Conservation (phyloP, 2,888 invertebrate species). For the Liodrosophila aerea region DNA sequence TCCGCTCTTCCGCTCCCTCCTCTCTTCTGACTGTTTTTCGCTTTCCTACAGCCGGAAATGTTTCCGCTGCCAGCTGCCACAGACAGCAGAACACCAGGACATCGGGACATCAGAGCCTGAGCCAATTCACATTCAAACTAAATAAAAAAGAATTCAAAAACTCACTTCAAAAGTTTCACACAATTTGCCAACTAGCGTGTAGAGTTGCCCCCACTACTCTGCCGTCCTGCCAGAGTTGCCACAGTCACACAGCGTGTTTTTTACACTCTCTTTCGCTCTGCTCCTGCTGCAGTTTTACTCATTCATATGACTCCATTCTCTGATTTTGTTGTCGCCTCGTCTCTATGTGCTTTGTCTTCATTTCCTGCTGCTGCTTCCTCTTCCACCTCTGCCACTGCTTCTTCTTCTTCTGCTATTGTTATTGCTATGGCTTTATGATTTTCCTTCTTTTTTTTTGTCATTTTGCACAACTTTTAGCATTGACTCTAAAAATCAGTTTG, state of each 20-base stretch:
- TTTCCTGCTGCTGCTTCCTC: slow-evolving; percentile 9
- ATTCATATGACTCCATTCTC: slow-evolving; percentile 41
- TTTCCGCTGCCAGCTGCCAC: slow-evolving; percentile 44
- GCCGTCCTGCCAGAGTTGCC: too few relatives aligned
- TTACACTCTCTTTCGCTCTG: not conserved
- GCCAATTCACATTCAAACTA: slow-evolving; percentile 35
- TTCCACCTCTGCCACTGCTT: slow-evolving; percentile 2
- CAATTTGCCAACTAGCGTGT: slow-evolving; percentile 14
- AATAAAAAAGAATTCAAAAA: slow-evolving; percentile 24
- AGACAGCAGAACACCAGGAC: slow-evolving; percentile 3
- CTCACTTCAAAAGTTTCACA: slow-evolving; percentile 25
- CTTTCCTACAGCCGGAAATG: slow-evolving; percentile 56
- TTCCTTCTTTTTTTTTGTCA: too few relatives aligned
- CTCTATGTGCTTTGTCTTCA: slow-evolving; percentile 11
- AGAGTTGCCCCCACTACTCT: slow-evolving; percentile 7
- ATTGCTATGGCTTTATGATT: slow-evolving; percentile 6
- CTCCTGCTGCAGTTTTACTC: slow-evolving; percentile 10
- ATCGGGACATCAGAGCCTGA: not conserved
- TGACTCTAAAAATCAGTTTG: slow-evolving; percentile 31
- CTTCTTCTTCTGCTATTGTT: slow-evolving; percentile 10
- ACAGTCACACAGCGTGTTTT: too few relatives aligned
- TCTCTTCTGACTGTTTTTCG: not conserved
- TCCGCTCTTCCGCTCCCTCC: not conserved
- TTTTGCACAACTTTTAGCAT: slow-evolving; percentile 29
- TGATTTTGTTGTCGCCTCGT: slow-evolving; percentile 28